Base-by-base conservation (phyloP, 2,888 invertebrate genomes). In the Oligia fasciuncula region DNA sequence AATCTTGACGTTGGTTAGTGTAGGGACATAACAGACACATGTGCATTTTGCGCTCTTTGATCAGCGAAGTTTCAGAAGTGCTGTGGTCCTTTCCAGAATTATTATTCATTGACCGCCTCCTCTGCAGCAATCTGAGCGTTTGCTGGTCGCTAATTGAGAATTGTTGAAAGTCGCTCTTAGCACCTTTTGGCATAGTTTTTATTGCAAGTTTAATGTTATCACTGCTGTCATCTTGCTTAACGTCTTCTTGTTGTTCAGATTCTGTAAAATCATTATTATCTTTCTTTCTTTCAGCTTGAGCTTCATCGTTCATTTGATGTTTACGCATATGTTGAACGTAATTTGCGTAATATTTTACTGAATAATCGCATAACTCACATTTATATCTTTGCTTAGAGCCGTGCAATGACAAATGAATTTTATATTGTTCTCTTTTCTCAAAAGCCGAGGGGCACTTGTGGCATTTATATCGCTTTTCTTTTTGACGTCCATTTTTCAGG, bases 401-500 rank as follows among this genome's bases (percentile, higher is more conserved):
- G 92, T 99, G 99, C 68, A 99, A 95, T 35, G 98, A 98, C 88
- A 98, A 94, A 94, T 99, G 99, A 49, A 98, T 98, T 93, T 98
- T 98, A 93, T 98, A 99, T 93, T 99, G 98, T 90, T 98, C 98
- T 63, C 98, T 97, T 94, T 99, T 98, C 90, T 98, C 98, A 94
- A 99, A 99, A 0, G 98, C 98, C 68, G 98, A 98, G 0, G 99
- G 99, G 92, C 99, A 99, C 94, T 98, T 98, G 90, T 98, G 98
- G 93, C 98, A 98, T 94, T 98, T 98, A 94, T 98, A 98, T 8
- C 98, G 97, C 92, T 98, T 98, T 91, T 98, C 98, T 92, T 98
- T 98, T 90, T 98, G 96, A 6, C 98, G 97, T 0, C 98, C 98
- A 91, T 98, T 98, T 93, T 98, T 98, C 79, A 98, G 91, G 86